Base-by-base conservation (phyloP, 2,113 vertebrate species). In the Hippocampus guttulatus region DNA sequence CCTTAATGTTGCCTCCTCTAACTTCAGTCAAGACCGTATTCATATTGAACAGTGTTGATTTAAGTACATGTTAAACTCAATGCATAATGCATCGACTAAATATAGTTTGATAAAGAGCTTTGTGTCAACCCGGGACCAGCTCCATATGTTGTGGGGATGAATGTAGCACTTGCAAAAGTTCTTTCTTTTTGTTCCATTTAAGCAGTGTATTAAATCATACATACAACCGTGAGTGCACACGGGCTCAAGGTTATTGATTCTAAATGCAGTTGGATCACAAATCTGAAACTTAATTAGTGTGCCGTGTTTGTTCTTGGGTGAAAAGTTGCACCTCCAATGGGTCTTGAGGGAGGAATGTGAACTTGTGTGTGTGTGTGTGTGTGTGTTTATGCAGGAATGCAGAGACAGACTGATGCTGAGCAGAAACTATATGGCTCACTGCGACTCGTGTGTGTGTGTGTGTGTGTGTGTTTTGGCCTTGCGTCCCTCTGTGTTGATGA, bases 401-500 rank as follows among this genome's bases (percentile, higher is more conserved):
- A 64, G 33, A 68, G 67, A 75, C 68, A 74, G 79, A 89, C 73
- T 77, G 86, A 87, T 85, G 78, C 68, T 75, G 76, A 83, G 66
- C 80, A 75, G 60, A 81, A 63, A 82, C 21, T 68, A 38, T 71
- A 77, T 67, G 65, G 75, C 70, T 75, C 69, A 58, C 76, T 18
- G 61, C 41, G 47, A 63, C 57, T 51, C 25, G 45, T 9, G 66
- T 43, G 73, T 71, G 40, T 12, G 33, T 58, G 64, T 58, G 70
- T 27, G 30, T 60, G 70, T 41, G 77, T 68, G 72, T 83, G 81
- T 86, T 86, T 84, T 89, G 88, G 88, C 83, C 85, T 82, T 58
- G 85, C 81, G 67, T 87, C 78, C 84, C 80, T 86, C 85, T 79
- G 81, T 95, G 95, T 97, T 95, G 96, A 96, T 95, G 94, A 95